These are phyloP conservation scores for Dicerorhinus sumatrensis DNA, from an alignment of 2,113 vertebrate species.

Conservation along the genomic window DNA sequence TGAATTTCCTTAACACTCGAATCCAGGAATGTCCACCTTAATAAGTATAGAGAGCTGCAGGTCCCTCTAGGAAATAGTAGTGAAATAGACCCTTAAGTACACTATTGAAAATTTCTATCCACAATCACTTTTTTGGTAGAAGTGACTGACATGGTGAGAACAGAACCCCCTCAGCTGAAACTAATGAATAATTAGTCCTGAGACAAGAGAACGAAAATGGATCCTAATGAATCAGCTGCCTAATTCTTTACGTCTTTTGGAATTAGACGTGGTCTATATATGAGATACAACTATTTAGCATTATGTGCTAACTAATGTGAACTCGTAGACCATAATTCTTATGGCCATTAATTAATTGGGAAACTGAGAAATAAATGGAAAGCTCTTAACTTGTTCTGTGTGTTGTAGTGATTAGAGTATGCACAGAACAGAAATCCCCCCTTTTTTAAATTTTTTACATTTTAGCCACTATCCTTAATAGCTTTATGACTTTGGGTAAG, in stretches of 20 bases:
- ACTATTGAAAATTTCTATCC: not conserved
- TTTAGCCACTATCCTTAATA: not conserved
- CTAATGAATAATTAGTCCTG: not conserved
- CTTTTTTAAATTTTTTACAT: not conserved
- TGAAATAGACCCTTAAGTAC: not conserved
- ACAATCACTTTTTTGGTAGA: not conserved
- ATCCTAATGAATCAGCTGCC: not conserved
- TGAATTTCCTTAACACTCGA: not conserved
- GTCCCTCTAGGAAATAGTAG: not conserved
- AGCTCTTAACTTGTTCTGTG: not conserved
- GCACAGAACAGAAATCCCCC: not conserved
- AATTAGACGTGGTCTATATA: not conserved
- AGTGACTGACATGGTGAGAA: not conserved
- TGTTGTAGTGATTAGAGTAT: not conserved
- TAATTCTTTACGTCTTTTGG: not conserved
- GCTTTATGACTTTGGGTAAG: not conserved
- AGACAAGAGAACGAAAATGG: not conserved
- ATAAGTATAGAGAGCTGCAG: not conserved
- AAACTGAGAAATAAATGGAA: slow-evolving; percentile 19
- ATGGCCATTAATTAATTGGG: not conserved
- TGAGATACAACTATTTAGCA: not conserved
- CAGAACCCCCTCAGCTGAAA: not conserved
- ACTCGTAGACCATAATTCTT: not conserved
- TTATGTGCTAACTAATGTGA: not conserved
- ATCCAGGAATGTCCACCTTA: not conserved